Base-by-base conservation (phyloP, 2,797 vertebrate genomes). In the Avahi laniger region DNA sequence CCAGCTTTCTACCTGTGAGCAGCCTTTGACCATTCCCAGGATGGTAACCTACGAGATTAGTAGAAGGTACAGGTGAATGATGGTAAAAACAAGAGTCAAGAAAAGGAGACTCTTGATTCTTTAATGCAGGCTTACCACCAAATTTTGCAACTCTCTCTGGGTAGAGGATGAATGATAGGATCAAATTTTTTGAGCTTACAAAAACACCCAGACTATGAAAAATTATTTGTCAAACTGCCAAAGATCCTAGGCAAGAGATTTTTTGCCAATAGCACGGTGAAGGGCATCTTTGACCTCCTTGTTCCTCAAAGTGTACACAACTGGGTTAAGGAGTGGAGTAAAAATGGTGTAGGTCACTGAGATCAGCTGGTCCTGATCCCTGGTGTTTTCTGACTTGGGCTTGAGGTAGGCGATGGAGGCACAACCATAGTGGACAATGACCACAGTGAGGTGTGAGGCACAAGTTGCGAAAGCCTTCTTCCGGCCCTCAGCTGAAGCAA, bases 391-490 rank as follows among this genome's bases (percentile, higher is more conserved):
- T 3, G 96, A 97, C 24, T 95, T 96, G 63, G 97, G 96, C 52
- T 96, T 96, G 50, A 97, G 96, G 76, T 98, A 98, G 63, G 97
- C 94, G 6, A 97, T 93, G 15, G 97, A 97, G 80, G 97, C 97
- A 5, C 98, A 98, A 41, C 95, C 97, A 0, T 97, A 98, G n/a
- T 98, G 97, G 41, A 97, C 26, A 2, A 96, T 65, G 35, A 98
- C 98, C 65, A 97, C 89, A 0, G 87, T 97, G 84, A 98, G 95
- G 57, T 98, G 98, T 50, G 98, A 98, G 28, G 97, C 96, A 4
- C 98, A 98, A 0, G 98, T 97, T 0, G 97, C 96, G 70, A 98
- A 98, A 4, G 98, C 97, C 38, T 98, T 98, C 86, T 95, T 96
- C 28, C 79, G 28, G 18, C 97, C 97, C 46, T 94, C 67, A 3